Evolutionary conservation across 2,113 vertebrate species (phyloP), one percentile per base, ranked within the genome.

Genomic region (Leucosticte australis): DNA sequence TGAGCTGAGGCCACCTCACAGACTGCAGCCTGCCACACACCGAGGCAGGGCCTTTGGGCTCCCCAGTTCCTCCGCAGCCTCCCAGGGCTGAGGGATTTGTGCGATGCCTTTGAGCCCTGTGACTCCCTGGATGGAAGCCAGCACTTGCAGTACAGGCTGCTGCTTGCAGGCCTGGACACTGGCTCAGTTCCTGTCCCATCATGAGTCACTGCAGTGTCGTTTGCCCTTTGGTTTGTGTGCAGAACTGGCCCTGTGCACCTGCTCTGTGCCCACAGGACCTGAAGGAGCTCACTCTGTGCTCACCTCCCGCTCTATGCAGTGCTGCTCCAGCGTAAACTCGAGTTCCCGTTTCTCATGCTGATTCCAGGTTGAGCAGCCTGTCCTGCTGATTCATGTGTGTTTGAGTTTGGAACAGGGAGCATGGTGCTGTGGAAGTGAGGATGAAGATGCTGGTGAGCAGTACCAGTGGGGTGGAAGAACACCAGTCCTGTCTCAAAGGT

Each of bases 51-150:
- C 39, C 53, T 75, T n/a, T 82, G 39, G 46, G 46, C 46, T 89
- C 46, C 53, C 0, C 0, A n/a, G 18, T 53, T 22, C 41, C 67
- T 24, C 33, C 0, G 0, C 28, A 28, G 49, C 44, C 28, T 86
- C 37, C 39, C n/a, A 19, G 62, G 46, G n/a, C 83, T 1, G 4
- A 55, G 50, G 46, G 55, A 7, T 77, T 53, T 49, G 50, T 70
- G 62, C 6, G 26, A 42, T 78, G 69, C 59, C 64, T 89, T 74
- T 84, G 93, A 71, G 35, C 41, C 59, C 42, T 8, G 59, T 35
- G 42, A 20, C 39, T 76, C 30, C 62, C 37, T 68, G 74, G 46
- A 67, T 2, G 1, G 37, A 4, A 4, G 56, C 70, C 88, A 63
- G 64, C 0, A 5, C 30, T 77, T 0, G 3, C 2, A 10, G 82